Conservation (phyloP, 92 coral and sea anemone species). For the Porites cylindrica region DNA sequence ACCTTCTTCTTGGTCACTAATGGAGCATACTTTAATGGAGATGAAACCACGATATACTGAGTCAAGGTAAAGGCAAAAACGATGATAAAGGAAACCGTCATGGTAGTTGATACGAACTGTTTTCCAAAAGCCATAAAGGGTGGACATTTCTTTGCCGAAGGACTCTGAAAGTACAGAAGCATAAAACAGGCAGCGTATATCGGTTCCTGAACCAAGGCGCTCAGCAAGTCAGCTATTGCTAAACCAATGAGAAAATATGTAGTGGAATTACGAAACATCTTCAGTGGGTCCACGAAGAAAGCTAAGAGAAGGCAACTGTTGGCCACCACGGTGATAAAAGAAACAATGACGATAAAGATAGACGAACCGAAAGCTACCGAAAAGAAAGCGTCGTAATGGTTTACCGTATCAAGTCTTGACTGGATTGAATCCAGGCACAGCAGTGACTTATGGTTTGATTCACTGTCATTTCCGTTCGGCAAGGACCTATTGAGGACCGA, state of each 20-base stretch:
- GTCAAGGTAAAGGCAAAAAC: slow-evolving; percentile 17
- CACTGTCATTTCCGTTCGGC: background rate
- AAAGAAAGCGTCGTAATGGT: slow-evolving; percentile 14
- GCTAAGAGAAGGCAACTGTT: slow-evolving; percentile 18
- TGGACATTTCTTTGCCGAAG: background rate
- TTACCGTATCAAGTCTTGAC: background rate
- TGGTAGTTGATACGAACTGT: background rate
- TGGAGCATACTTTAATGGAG: slow-evolving; percentile 23
- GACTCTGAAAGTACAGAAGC: background rate
- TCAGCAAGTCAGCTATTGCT: slow-evolving; percentile 32
- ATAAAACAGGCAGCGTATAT: slow-evolving; percentile 35
- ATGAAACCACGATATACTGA: slow-evolving; percentile 28
- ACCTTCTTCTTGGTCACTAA: slow-evolving; percentile 14
- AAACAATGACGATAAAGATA: slow-evolving; percentile 1
- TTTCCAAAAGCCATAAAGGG: background rate
- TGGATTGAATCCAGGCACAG: background rate
- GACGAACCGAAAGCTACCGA: slow-evolving; percentile 27
- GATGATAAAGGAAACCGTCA: background rate
- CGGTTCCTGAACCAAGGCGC: slow-evolving; percentile 11
- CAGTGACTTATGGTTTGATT: background rate
- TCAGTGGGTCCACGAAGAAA: slow-evolving; percentile 40
- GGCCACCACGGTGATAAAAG: slow-evolving; percentile 12
- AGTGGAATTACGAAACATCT: slow-evolving; percentile 46
- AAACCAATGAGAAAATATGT: slow-evolving; percentile 37
- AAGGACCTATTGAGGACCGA: too few relatives aligned